These are phyloP conservation scores for Eueides isabella DNA, from an alignment of 1,140 invertebrate genomes.

Conservation along the genomic window DNA sequence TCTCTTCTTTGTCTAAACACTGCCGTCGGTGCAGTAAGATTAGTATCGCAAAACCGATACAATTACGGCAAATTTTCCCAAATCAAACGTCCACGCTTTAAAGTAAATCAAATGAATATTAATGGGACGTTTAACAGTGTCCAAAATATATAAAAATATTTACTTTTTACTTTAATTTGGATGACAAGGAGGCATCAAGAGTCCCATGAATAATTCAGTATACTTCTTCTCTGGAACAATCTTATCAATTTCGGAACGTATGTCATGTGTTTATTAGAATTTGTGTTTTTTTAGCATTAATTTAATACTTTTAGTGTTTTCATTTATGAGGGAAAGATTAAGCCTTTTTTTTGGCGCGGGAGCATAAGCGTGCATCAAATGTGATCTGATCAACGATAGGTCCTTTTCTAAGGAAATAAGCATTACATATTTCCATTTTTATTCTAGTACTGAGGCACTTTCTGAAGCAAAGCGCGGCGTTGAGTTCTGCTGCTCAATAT, in stretches of 20 bases:
- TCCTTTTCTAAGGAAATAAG: too few relatives aligned
- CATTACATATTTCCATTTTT: too few relatives aligned
- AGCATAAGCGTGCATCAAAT: too few relatives aligned
- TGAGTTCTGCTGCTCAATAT: too few relatives aligned
- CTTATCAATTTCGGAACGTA: background rate
- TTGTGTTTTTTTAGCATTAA: background rate
- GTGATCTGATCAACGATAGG: too few relatives aligned
- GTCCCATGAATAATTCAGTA: background rate
- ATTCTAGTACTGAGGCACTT: too few relatives aligned
- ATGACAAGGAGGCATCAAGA: background rate
- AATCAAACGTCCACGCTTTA: background rate
- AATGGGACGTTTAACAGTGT: background rate
- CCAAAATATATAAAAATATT: constrained; percentile 6
- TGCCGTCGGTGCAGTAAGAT: background rate
- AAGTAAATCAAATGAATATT: background rate
- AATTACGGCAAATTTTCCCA: background rate
- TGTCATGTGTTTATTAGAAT: background rate
- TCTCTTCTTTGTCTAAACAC: background rate
- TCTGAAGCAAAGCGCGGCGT: too few relatives aligned
- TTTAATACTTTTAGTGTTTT: too few relatives aligned
- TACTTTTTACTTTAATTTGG: background rate
- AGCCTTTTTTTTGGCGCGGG: too few relatives aligned
- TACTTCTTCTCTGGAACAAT: background rate
- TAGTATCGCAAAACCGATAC: background rate
- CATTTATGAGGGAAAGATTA: too few relatives aligned